Conservation (phyloP, 2,888 invertebrate genomes). For the Eupeodes luniger region DNA sequence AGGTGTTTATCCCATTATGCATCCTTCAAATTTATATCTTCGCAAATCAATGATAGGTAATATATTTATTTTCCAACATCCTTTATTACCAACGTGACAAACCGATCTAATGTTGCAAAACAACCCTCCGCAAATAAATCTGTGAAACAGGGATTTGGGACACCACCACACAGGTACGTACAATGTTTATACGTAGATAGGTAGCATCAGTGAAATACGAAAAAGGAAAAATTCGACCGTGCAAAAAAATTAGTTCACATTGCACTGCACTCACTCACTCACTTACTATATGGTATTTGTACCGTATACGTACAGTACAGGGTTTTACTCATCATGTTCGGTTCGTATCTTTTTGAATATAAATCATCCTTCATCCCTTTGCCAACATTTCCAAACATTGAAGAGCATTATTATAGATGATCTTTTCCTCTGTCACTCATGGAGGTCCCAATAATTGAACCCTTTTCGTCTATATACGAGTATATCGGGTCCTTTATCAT, state of each 20-base stretch:
- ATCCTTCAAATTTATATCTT: constrained; percentile 78
- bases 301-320: constrained; percentile 16
- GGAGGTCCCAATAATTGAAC: constrained; percentile 70
- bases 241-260: constrained; percentile 76
- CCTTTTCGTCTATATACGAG: constrained; percentile 53
- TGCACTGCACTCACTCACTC: not conserved
- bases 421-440: constrained; percentile 73
- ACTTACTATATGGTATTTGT: not conserved
- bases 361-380: constrained; percentile 61
- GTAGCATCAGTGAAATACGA: constrained; percentile 24
- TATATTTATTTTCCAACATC: constrained; percentile 75
- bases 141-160: constrained; percentile 40
- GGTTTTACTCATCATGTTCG: constrained; percentile 58
- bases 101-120: constrained; percentile 75
- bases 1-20: constrained; percentile 81
- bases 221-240: constrained; percentile 26
- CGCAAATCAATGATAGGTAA: constrained; percentile 74
- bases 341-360: constrained; percentile 60
- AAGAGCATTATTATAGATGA: constrained; percentile 75
- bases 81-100: constrained; percentile 76
- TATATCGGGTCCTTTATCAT: constrained; percentile 51
- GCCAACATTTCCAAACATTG: constrained; percentile 66
- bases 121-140: constrained; percentile 58
- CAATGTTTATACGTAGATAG: not conserved
- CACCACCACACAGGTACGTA: constrained; percentile 71